Conservation (phyloP, 2,888 invertebrate genomes). For the Steinernema hermaphroditum region DNA sequence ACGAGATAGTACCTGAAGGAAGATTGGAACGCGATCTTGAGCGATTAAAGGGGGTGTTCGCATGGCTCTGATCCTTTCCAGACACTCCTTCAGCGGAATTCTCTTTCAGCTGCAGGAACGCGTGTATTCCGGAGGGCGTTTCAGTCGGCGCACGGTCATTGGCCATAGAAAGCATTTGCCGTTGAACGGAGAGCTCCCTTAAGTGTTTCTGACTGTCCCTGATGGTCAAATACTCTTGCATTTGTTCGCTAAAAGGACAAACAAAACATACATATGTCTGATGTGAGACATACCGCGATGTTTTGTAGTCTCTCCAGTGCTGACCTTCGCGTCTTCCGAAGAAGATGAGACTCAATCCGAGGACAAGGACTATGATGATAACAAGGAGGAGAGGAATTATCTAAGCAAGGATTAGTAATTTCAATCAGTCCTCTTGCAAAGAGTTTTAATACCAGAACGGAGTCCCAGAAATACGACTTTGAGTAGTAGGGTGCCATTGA, state of each 20-base stretch:
- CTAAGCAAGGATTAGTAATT: constrained; percentile 38
- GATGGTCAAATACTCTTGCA: constrained; percentile 64
- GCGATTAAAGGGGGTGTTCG: constrained; percentile 43
- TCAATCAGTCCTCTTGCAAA: neutral
- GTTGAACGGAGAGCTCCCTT: constrained; percentile 63
- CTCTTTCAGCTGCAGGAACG: constrained; percentile 38
- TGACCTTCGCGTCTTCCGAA: constrained; percentile 66
- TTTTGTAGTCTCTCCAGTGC: constrained; percentile 66
- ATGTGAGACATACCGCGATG: constrained; percentile 56
- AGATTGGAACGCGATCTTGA: constrained; percentile 38
- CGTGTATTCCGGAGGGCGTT: constrained; percentile 43
- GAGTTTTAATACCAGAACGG: constrained; percentile 44
- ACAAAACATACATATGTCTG: neutral
- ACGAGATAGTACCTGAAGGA: constrained; percentile 4
- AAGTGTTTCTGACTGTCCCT: constrained; percentile 63
- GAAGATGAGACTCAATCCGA: constrained; percentile 61
- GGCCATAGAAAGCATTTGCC: constrained; percentile 62
- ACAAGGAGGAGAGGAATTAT: constrained; percentile 56
- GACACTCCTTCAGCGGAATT: neutral
- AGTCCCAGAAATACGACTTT: constrained; percentile 52
- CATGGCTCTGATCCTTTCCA: constrained; percentile 22
- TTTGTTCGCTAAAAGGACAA: constrained; percentile 53
- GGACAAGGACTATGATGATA: constrained; percentile 56
- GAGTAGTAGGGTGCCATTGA: constrained; percentile 4
- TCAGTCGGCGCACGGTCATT: constrained; percentile 37